Base-by-base conservation (phyloP, 2,797 vertebrate genomes). In the Psittacula derbiana region DNA sequence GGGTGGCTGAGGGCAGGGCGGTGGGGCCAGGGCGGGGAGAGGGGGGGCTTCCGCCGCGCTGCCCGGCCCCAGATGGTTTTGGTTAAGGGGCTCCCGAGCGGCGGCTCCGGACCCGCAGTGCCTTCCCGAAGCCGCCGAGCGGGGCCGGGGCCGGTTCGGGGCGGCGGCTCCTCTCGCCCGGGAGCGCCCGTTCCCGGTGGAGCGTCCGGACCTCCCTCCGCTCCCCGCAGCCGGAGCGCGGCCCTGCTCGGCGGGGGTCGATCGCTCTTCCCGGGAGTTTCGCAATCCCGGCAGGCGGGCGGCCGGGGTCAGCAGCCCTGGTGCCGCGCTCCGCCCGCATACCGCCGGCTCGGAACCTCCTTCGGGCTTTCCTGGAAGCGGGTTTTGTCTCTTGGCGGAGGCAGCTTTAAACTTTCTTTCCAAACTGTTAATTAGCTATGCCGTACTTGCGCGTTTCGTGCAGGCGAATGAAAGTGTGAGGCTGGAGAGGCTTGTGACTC, bases 351-450 rank as follows among this genome's bases (percentile, higher is more conserved):
- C 14, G 18, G 43, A 44, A 49, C 31, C 74, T 65, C 25, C 0
- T 5, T n/a, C 10, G 76, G 38, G 58, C n/a, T 74, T 60, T 87
- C 33, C 62, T 27, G 74, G 46, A 11, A 30, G 38, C 10, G 61
- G 27, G 16, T 38, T 74, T 84, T 33, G 65, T 27, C 28, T 65
- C 41, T 38, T 44, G 4, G 25, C 44, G 5, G 61, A 72, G 85
- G 41, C 55, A 13, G 92, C 65, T 73, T 72, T 61, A 96, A 95
- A 97, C 80, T 97, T 96, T 96, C 82, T 96, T 86, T 79, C 67
- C 76, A 3, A 92, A 91, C 47, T 88, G 78, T 44, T 92, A 91
- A 91, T 94, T 76, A 88, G 71, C 21, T 41, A 21, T 8, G 0
- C 43, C 38, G 71, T 36, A 31, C 79, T 85, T 67, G 65, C 11